Percentiles rank a stretch among this genome's conserved stretches.
phyloP scores from a whole-genome alignment of 1,140 invertebrate species.

The Subanguina moxae region DNA sequence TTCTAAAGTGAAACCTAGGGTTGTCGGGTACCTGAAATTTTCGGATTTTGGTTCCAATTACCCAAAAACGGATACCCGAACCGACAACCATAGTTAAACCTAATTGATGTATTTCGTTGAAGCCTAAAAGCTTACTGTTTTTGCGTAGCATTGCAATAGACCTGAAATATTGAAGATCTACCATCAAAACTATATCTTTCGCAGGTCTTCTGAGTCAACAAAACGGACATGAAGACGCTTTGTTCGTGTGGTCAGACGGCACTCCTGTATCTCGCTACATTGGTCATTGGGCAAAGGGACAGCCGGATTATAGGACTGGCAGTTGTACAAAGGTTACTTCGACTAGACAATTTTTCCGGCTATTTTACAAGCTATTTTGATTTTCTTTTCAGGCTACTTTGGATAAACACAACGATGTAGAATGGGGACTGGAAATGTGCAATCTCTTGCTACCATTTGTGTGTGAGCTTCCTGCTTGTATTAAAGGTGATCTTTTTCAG shows the following conservation, averaged over 20 bases:
- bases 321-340: conserved; percentile 74
- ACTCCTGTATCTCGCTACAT: conserved; percentile 85
- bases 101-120: background rate
- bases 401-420: conserved; percentile 25
- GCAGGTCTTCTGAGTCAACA: conserved; percentile 38
- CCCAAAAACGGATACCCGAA: too few species aligned
- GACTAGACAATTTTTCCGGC: background rate
- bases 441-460: conserved; percentile 88
- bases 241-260: conserved; percentile 73
- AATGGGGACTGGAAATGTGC: conserved; percentile 65
- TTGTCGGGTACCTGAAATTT: background rate
- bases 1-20: background rate
- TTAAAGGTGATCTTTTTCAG: conserved; percentile 67
- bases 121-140: background rate
- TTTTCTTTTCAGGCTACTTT: conserved; percentile 50
- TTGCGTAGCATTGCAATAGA: background rate
- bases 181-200: conserved; percentile 15
- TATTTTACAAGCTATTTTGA: background rate
- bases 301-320: conserved; percentile 78
- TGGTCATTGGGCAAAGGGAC: conserved; percentile 64
- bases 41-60: too few species aligned
- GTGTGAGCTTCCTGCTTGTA: conserved; percentile 84
- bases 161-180: background rate
- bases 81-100: too few species aligned
- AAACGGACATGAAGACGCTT: conserved; percentile 25